phyloP scores from a whole-genome alignment of 2,888 invertebrate genomes.

The Gastracanthus pulcherrimus region DNA sequence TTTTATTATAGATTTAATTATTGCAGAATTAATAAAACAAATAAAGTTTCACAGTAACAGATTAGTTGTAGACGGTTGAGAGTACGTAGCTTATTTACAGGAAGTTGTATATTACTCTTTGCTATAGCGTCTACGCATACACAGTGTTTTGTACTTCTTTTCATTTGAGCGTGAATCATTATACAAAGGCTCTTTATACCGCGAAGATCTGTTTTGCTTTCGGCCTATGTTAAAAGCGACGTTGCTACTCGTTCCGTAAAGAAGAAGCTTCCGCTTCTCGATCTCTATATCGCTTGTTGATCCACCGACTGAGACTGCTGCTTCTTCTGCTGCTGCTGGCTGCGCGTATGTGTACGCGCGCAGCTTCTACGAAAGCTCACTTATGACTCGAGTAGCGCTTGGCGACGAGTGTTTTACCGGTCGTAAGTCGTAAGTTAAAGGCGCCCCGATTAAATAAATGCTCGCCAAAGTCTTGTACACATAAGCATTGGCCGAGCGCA shows the following conservation, averaged over 20 bases:
- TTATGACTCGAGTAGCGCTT: conserved; percentile 63
- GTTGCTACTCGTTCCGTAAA: neutral
- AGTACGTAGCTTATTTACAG: conserved; percentile 37
- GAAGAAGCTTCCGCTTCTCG: conserved; percentile 50
- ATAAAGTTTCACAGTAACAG: neutral
- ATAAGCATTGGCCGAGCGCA: neutral
- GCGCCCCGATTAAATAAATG: conserved; percentile 68
- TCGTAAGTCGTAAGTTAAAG: conserved; percentile 65
- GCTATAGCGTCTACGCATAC: neutral
- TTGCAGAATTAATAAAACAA: neutral
- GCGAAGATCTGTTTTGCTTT: conserved; percentile 51
- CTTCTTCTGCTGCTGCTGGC: too few relatives aligned
- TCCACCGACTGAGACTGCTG: conserved; percentile 31
- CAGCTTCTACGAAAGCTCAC: conserved; percentile 54
- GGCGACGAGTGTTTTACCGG: conserved; percentile 68
- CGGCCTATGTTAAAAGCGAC: conserved; percentile 23
- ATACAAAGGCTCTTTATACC: conserved; percentile 52
- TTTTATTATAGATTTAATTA: too few relatives aligned
- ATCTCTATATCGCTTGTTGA: conserved; percentile 53
- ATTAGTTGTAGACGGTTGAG: neutral
- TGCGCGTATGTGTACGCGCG: neutral
- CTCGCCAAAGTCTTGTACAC: conserved; percentile 21
- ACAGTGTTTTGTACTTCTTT: conserved; percentile 46
- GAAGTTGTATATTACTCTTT: conserved; percentile 34
- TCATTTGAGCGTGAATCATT: conserved; percentile 32